Conservation (phyloP, 2,797 vertebrate species). For the Amblyopsis hoosieri region DNA sequence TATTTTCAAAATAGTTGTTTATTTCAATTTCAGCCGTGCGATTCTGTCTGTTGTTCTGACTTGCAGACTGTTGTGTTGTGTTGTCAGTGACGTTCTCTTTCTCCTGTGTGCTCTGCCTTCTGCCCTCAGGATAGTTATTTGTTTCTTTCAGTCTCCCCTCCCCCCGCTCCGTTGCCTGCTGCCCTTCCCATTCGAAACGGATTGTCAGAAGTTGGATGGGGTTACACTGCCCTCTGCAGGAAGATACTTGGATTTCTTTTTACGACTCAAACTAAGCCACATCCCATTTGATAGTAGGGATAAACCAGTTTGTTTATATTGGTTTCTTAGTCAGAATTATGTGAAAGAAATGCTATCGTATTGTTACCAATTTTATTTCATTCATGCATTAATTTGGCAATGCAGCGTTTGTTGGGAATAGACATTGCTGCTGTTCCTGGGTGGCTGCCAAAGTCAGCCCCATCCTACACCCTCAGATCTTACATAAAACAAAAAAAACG, state of each 20-base stretch:
- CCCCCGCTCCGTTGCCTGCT: neutral
- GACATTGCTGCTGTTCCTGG: no score
- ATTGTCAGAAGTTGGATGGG: conserved; percentile 17
- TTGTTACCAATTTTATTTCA: no score
- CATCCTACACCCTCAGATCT: no score
- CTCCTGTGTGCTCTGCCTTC: conserved; percentile 13
- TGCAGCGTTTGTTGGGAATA: no score
- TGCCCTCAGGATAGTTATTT: conserved; percentile 40
- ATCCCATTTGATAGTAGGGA: no score
- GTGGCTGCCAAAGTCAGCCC: no score
- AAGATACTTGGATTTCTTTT: neutral
- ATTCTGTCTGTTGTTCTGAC: conserved; percentile 22
- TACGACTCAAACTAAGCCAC: neutral
- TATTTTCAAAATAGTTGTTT: neutral
- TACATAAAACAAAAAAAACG: no score
- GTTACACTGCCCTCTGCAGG: conserved; percentile 70
- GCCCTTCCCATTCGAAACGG: neutral
- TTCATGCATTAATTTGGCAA: no score
- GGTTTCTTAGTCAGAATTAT: no score
- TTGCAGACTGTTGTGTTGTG: conserved; percentile 1
- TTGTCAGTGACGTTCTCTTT: conserved; percentile 25
- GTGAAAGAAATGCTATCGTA: no score
- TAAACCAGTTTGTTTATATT: no score
- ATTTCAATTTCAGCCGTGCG: neutral
- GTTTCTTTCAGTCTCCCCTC: conserved; percentile 14